A percentile compares a stretch with the other conserved stretches of the same genome.
Conservation (phyloP, 2,888 invertebrate species). For the Mellilla xanthometata region DNA sequence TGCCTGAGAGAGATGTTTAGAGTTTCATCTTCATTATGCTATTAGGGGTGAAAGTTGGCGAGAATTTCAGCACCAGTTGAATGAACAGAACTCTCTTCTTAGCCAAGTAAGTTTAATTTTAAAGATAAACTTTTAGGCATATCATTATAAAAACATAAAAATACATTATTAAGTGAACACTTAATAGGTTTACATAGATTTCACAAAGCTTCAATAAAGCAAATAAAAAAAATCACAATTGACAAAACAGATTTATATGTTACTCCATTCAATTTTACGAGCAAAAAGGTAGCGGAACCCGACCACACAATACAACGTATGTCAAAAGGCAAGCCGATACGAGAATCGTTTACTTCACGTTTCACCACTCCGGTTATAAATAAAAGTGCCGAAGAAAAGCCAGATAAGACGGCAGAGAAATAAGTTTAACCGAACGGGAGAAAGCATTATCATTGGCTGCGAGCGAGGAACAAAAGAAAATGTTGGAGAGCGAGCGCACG, state of each 20-base stretch:
- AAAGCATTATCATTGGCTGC: constrained; percentile 81
- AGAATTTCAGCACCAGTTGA: neutral
- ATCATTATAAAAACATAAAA: too few relatives aligned
- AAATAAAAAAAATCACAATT: constrained; percentile 8
- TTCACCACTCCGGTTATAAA: constrained; percentile 74
- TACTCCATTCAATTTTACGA: constrained; percentile 19
- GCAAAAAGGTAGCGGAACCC: constrained; percentile 29
- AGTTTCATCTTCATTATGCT: constrained; percentile 12
- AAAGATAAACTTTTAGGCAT: too few relatives aligned
- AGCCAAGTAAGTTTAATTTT: too few relatives aligned
- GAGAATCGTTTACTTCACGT: constrained; percentile 69
- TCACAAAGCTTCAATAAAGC: neutral
- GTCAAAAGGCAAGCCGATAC: constrained; percentile 60
- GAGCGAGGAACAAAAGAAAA: constrained; percentile 81
- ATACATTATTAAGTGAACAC: neutral
- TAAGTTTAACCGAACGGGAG: constrained; percentile 81
- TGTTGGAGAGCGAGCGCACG: constrained; percentile 80
- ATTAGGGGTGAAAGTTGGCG: constrained; percentile 3
- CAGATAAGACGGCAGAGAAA: constrained; percentile 79
- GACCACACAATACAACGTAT: constrained; percentile 49
- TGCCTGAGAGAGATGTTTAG: constrained; percentile 5
- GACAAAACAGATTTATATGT: constrained; percentile 10
- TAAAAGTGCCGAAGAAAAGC: constrained; percentile 76
- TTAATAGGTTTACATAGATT: neutral
- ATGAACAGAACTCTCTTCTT: too few relatives aligned